Percentiles rank a stretch among this genome's conserved stretches.
Conservation (phyloP, 1,140 invertebrate genomes). For the Drosophila bocki region DNA sequence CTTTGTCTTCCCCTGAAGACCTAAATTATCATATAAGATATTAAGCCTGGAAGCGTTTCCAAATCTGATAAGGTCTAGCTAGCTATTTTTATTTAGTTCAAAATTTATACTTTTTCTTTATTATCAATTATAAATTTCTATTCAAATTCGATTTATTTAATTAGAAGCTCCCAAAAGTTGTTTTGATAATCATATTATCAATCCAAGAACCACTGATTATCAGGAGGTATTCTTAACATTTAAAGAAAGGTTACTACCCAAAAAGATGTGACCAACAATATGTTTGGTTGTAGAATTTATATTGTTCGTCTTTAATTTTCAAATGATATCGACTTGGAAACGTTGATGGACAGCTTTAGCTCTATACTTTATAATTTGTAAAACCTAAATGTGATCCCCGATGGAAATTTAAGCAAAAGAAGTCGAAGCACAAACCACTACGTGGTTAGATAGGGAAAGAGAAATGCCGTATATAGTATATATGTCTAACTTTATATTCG, state of each 20-base stretch:
- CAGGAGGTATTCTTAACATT: not conserved
- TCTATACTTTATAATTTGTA: constrained; percentile 57
- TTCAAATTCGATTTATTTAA: not conserved
- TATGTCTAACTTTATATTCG: constrained; percentile 16
- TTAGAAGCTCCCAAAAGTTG: not conserved
- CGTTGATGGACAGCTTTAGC: constrained; percentile 13
- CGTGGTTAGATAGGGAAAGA: constrained; percentile 27
- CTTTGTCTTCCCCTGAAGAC: constrained; percentile 54
- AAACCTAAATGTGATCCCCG: constrained; percentile 69
- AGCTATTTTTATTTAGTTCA: not conserved
- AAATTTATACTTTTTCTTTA: not conserved
- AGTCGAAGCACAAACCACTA: constrained; percentile 18
- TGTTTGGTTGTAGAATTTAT: not conserved
- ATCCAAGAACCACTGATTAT: not conserved
- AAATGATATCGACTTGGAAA: constrained; percentile 2
- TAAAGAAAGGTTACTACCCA: not conserved
- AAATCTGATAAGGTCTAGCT: no score
- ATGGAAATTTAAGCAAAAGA: constrained; percentile 24
- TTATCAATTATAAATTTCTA: not conserved
- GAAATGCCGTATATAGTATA: constrained; percentile 10
- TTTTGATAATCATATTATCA: not conserved
- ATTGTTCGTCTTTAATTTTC: no score
- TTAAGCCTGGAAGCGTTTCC: constrained; percentile 3
- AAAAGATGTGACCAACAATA: no score
- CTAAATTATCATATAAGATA: constrained; percentile 16